Evolutionary conservation across 2,797 vertebrate genomes (phyloP).

Genomic region (Diplodus sargus): DNA sequence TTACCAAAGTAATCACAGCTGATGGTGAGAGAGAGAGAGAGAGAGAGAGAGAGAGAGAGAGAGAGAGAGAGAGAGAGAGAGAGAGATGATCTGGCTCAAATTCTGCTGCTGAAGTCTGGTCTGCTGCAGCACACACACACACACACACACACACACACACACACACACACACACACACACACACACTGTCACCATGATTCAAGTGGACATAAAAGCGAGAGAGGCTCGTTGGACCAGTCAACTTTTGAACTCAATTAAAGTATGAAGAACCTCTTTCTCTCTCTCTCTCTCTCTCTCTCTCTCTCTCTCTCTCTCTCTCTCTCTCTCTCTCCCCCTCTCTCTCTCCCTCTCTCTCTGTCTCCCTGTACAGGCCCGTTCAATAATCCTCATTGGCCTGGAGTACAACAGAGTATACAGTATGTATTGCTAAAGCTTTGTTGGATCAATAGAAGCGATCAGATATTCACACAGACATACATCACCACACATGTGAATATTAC

Average conservation of each 20-base stretch:
- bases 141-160: constrained; percentile 41
- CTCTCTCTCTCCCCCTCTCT: constrained; percentile 16
- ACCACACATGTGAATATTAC: background rate
- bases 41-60: constrained; percentile 26
- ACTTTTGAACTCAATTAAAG: constrained; percentile 80
- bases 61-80: constrained; percentile 19
- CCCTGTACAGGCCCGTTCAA: constrained; percentile 42
- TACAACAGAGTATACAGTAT: constrained; percentile 35
- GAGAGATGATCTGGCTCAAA: constrained; percentile 72
- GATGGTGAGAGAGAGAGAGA: constrained; percentile 73
- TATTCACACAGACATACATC: background rate
- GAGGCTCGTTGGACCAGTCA: constrained; percentile 59
- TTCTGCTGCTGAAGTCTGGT: constrained; percentile 70
- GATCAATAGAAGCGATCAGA: constrained; percentile 48
- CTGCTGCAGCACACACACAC: constrained; percentile 49
- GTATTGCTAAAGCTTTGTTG: constrained; percentile 18
- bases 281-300: constrained; percentile 16
- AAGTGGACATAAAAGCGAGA: constrained; percentile 72
- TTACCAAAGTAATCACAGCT: constrained; percentile 84
- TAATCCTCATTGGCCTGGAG: constrained; percentile 40
- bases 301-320: constrained; percentile 17
- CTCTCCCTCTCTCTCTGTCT: constrained; percentile 25
- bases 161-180: constrained; percentile 34
- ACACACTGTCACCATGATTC: constrained; percentile 68
- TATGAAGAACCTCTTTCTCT: constrained; percentile 46